Percentiles rank a stretch among this genome's conserved stretches.
Conservation (phyloP, 2,113 vertebrate species). For the Pygoscelis antarcticus region DNA sequence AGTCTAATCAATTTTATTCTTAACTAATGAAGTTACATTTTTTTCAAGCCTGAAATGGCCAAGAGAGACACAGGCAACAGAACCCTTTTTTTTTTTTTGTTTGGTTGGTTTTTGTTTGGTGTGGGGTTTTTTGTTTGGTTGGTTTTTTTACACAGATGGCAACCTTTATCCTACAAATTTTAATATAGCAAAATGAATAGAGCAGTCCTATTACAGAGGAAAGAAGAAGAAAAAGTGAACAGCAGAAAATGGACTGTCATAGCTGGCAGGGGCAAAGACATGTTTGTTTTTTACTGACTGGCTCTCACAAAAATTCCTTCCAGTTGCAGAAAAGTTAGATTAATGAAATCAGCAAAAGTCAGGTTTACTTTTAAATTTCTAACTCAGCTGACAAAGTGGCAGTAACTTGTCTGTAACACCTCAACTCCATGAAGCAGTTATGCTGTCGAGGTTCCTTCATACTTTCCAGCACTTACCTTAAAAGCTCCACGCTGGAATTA, state of each 20-base stretch:
- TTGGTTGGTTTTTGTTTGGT: no score
- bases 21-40: background rate
- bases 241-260: background rate
- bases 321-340: background rate
- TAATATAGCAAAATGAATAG: background rate
- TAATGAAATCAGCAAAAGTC: background rate
- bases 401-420: background rate
- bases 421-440: background rate
- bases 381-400: background rate
- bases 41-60: background rate
- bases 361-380: background rate
- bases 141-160: background rate
- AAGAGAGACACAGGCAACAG: background rate
- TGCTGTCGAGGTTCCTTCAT: background rate
- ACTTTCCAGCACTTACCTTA: background rate
- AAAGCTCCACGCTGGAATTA: background rate
- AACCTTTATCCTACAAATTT: background rate
- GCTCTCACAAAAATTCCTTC: background rate
- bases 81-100: background rate
- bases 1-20: background rate
- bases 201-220: background rate
- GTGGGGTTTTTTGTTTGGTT: no score
- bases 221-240: background rate
- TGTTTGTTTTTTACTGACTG: background rate
- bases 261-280: background rate